These are phyloP conservation scores for Xanthia togata DNA, from an alignment of 2,888 invertebrate genomes.

Conservation along the genomic window DNA sequence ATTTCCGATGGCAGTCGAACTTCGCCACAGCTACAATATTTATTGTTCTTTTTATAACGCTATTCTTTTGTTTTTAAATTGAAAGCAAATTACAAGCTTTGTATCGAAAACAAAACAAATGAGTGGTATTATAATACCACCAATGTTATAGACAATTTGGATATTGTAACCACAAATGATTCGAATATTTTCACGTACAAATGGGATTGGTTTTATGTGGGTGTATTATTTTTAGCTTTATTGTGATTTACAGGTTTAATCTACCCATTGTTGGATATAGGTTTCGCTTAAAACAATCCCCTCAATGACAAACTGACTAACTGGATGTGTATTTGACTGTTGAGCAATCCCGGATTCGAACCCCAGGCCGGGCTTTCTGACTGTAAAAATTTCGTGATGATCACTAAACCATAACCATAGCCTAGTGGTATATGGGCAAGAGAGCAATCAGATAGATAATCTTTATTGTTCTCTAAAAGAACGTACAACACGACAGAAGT, in stretches of 20 bases:
- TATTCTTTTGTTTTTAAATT: conserved; percentile 55
- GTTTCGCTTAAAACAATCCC: not conserved
- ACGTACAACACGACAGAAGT: not conserved
- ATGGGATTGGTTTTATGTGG: conserved; percentile 26
- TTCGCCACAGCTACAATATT: conserved; percentile 1
- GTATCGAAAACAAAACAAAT: conserved; percentile 39
- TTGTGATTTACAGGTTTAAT: conserved; percentile 11
- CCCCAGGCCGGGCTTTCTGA: too few species aligned
- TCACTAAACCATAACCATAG: not conserved
- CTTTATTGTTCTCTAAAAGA: not conserved
- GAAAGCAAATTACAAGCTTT: conserved; percentile 50
- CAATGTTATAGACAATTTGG: conserved; percentile 35
- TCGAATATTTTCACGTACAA: conserved; percentile 42
- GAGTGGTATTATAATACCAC: conserved; percentile 36
- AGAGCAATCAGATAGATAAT: not conserved
- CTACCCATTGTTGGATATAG: not conserved
- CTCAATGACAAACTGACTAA: not conserved
- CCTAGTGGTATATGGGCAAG: not conserved
- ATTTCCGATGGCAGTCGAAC: conserved; percentile 36
- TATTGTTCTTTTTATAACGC: conserved; percentile 8
- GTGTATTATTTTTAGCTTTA: conserved; percentile 11
- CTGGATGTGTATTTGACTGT: not conserved
- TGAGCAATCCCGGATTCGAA: not conserved
- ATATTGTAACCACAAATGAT: conserved; percentile 37
- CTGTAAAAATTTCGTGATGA: not conserved